Percentiles rank a stretch among this genome's conserved stretches.
phyloP scores from a whole-genome alignment of 1,140 invertebrate species.

The Steinernema feltiae region DNA sequence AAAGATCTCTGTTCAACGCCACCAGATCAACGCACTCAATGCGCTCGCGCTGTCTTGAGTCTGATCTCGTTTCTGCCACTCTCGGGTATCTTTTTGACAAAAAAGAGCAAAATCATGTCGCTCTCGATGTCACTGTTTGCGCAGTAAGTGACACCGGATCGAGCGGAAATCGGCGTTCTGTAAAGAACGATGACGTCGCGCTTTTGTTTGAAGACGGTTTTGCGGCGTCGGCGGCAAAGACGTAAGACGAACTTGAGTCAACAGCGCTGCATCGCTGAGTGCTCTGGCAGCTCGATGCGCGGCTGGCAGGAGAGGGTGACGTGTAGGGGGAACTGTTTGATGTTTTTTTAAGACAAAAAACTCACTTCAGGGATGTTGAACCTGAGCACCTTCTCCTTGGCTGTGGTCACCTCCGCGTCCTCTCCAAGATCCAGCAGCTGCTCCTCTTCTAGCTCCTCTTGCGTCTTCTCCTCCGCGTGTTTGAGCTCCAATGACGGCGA shows the following conservation, averaged over 20 bases:
- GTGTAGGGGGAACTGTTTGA: neutral
- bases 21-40: too few species aligned
- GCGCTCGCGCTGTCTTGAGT: too few species aligned
- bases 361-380: neutral
- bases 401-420: neutral
- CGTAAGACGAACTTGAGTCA: neutral
- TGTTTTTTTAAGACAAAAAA: neutral
- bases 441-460: constrained; percentile 2
- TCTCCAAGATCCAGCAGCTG: too few species aligned
- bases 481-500: too few species aligned
- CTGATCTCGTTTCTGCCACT: too few species aligned
- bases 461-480: neutral
- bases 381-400: neutral
- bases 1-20: too few species aligned
- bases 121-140: too few species aligned
- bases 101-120: too few species aligned
- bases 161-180: neutral
- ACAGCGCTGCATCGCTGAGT: too few species aligned
- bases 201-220: neutral
- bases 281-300: too few species aligned
- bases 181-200: neutral
- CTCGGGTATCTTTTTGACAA: too few species aligned
- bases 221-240: neutral
- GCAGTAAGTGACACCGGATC: neutral
- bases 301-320: too few species aligned